Evolutionary conservation across 1,140 invertebrate species (phyloP).

Genomic region (Zaprionus ghesquierei): DNA sequence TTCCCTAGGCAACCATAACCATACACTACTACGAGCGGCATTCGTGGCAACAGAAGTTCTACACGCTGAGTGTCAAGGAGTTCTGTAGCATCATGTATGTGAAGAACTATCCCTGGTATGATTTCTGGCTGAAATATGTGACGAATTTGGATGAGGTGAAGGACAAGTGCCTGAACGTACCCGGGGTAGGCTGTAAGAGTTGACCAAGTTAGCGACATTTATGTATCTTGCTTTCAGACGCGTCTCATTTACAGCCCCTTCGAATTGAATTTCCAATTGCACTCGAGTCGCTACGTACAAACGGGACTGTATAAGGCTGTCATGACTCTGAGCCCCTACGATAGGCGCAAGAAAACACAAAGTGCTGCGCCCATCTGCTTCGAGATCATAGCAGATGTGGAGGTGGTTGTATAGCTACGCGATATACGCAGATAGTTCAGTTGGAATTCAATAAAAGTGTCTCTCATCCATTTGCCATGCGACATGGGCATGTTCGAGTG

Average conservation of each 20-base stretch:
- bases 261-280: background rate
- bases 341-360: background rate
- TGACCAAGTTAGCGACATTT: background rate
- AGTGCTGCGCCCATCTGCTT: background rate
- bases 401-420: background rate
- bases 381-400: background rate
- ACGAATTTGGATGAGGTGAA: background rate
- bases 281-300: background rate
- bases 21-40: background rate
- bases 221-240: background rate
- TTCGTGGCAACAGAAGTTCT: background rate
- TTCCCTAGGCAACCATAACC: background rate
- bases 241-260: background rate
- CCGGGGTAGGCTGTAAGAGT: background rate
- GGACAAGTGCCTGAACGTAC: slow-evolving; percentile 7
- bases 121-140: background rate
- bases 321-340: background rate
- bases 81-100: background rate
- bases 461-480: background rate
- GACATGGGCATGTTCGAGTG: background rate
- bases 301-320: background rate
- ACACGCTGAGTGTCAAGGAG: background rate
- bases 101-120: background rate
- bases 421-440: background rate
- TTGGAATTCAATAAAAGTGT: background rate